Conservation (phyloP, 2,888 invertebrate species). For the Tiliacea aurago region DNA sequence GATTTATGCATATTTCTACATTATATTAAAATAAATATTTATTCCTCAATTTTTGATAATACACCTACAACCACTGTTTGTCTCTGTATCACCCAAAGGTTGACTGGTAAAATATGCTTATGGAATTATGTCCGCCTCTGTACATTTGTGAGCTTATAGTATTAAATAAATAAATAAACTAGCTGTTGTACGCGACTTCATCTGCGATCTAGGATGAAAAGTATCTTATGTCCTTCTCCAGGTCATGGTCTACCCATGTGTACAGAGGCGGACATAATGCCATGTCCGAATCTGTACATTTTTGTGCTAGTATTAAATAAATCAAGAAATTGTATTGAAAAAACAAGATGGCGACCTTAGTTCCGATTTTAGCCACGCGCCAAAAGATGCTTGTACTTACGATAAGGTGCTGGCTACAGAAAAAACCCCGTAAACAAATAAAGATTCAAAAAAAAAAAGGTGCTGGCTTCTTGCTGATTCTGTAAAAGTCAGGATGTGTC, state of each 20-base stretch:
- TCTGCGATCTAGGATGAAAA: no score
- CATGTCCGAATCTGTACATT: background rate
- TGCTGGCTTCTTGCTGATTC: background rate
- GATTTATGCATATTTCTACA: background rate
- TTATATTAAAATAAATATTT: background rate
- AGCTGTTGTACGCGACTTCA: no score
- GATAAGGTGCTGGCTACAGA: no score
- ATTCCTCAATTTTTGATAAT: background rate
- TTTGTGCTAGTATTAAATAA: background rate
- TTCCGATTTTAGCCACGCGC: background rate
- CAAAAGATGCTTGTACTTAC: background rate
- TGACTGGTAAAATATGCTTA: no score
- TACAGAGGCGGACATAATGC: no score
- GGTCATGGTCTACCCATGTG: no score
- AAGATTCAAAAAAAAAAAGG: fast-evolving
- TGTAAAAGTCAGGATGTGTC: background rate
- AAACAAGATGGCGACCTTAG: background rate
- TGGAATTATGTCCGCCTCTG: background rate
- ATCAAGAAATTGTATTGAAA: background rate
- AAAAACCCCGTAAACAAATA: no score
- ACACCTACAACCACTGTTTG: no score
- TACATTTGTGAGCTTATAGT: background rate
- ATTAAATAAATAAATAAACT: background rate
- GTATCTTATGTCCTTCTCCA: no score
- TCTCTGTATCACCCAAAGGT: no score